Evolutionary conservation across 2,888 invertebrate genomes (phyloP).

Genomic region (Neoascia interrupta): DNA sequence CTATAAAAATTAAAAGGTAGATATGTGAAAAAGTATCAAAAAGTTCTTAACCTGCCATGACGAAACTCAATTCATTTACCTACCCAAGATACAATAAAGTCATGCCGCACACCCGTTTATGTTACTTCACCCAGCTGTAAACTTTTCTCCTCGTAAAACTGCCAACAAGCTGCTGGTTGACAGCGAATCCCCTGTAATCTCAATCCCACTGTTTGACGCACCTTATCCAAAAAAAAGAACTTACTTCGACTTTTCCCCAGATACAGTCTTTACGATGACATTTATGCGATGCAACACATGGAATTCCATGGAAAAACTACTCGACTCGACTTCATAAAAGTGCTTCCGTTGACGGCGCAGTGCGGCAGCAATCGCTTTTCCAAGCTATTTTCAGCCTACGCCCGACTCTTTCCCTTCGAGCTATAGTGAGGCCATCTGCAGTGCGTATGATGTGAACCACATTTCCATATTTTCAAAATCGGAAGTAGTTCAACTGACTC

Average conservation of each 20-base stretch:
- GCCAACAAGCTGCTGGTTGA: constrained; percentile 39
- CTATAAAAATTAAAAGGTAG: no score
- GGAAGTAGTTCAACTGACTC: constrained; percentile 50
- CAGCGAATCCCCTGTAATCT: constrained; percentile 44
- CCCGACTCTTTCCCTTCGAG: constrained; percentile 25
- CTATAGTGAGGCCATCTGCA: constrained; percentile 37
- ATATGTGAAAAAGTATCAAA: no score
- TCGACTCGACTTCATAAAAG: constrained; percentile 40
- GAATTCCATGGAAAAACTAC: constrained; percentile 50
- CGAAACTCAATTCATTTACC: no score
- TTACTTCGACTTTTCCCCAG: constrained; percentile 6
- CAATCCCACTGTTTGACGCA: constrained; percentile 19
- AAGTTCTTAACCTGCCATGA: no score
- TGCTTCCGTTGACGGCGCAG: constrained; percentile 34
- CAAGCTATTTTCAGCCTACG: constrained; percentile 44
- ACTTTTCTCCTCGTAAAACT: constrained; percentile 32
- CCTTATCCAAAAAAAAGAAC: no score
- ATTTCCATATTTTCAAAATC: constrained; percentile 37
- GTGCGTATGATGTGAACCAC: constrained; percentile 39
- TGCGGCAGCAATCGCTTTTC: constrained; percentile 5
- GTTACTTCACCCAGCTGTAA: constrained; percentile 18
- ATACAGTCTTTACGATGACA: constrained; percentile 49
- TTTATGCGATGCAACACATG: constrained; percentile 56
- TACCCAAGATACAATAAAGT: no score
- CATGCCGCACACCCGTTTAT: no score